These are phyloP conservation scores for Drosophila prolongata DNA, from an alignment of 2,888 invertebrate genomes.

Conservation along the genomic window DNA sequence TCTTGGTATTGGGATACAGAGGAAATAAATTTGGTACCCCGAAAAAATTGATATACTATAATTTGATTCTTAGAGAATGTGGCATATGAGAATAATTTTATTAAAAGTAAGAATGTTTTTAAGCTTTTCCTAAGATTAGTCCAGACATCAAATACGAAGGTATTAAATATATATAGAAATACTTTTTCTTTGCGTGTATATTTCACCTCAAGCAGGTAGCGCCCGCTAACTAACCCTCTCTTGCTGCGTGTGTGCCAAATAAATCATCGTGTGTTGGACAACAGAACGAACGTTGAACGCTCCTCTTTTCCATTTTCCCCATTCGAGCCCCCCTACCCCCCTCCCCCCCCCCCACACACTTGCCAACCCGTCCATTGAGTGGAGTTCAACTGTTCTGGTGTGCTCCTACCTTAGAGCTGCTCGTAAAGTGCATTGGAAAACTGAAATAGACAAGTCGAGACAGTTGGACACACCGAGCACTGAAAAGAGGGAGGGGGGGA, in stretches of 20 bases:
- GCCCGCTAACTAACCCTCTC: constrained; percentile 6
- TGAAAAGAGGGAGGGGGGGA: background rate
- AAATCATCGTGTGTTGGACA: constrained; percentile 74
- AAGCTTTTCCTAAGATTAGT: too few relatives aligned
- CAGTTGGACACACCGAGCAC: constrained; percentile 64
- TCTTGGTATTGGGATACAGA: constrained; percentile 16
- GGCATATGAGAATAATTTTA: too few relatives aligned
- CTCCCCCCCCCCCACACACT: background rate
- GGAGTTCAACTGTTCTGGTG: constrained; percentile 27
- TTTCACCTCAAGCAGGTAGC: constrained; percentile 46
- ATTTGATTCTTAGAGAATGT: too few relatives aligned
- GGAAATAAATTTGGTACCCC: background rate
- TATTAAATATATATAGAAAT: too few relatives aligned
- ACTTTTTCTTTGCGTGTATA: constrained; percentile 4
- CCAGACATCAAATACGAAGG: too few relatives aligned
- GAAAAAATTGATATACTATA: too few relatives aligned
- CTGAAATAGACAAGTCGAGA: constrained; percentile 76
- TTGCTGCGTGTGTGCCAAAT: constrained; percentile 72
- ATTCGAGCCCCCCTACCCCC: background rate
- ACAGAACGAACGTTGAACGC: constrained; percentile 57
- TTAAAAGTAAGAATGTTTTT: too few relatives aligned
- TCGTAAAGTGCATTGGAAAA: constrained; percentile 78
- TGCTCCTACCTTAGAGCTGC: constrained; percentile 35
- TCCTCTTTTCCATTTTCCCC: constrained; percentile 45
- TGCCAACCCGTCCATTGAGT: constrained; percentile 17